A percentile compares a stretch with the other conserved stretches of the same genome.
These are phyloP conservation scores for Clarias platycephalus DNA, from an alignment of 2,797 vertebrate species.

Conservation along the genomic window DNA sequence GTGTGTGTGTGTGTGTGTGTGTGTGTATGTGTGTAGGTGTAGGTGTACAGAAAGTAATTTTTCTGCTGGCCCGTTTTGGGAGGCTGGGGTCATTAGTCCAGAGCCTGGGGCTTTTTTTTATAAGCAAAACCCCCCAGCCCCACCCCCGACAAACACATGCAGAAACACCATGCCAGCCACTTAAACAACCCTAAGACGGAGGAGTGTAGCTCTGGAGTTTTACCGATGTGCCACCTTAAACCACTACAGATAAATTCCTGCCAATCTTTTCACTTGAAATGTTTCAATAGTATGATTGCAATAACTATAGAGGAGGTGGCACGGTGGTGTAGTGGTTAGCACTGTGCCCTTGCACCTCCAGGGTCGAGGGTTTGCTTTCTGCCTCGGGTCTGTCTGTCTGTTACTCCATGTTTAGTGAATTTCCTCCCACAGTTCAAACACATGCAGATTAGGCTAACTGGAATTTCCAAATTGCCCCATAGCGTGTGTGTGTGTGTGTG, in stretches of 20 bases:
- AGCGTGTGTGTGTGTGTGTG: too few relatives aligned
- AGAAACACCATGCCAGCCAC: background rate
- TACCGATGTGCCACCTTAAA: too few relatives aligned
- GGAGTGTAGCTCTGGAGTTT: background rate
- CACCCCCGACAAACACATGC: background rate
- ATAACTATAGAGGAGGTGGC: too few relatives aligned
- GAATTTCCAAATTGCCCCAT: too few relatives aligned
- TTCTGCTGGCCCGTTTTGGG: slow-evolving; percentile 32
- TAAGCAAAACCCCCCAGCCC: background rate
- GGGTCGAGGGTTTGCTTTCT: too few relatives aligned
- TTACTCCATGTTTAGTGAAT: too few relatives aligned
- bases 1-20: background rate
- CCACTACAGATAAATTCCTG: background rate
- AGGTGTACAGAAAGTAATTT: slow-evolving; percentile 21
- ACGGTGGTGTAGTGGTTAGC: too few relatives aligned
- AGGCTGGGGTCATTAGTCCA: slow-evolving; percentile 46
- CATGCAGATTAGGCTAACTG: too few relatives aligned
- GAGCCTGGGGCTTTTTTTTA: slow-evolving; percentile 26
- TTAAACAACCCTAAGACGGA: slow-evolving; percentile 12
- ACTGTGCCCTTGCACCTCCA: too few relatives aligned
- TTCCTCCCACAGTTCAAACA: too few relatives aligned
- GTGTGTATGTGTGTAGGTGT: background rate
- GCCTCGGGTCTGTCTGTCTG: too few relatives aligned
- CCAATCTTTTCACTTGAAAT: background rate
- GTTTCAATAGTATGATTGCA: background rate